Evolutionary conservation across 2,113 vertebrate genomes (phyloP).

Genomic region (Pseudopodoces humilis): DNA sequence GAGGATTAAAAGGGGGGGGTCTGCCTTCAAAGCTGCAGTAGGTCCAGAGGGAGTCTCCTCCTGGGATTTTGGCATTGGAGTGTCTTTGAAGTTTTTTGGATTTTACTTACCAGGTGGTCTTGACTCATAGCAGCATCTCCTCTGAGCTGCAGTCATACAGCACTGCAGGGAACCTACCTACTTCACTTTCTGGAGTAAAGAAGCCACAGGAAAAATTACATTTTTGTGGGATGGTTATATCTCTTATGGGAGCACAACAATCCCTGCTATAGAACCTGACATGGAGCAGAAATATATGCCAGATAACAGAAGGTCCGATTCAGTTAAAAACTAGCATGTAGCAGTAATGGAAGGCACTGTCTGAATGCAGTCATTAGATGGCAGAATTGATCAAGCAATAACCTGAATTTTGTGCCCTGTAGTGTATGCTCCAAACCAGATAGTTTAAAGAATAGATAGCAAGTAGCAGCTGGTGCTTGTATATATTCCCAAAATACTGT

Average conservation of each 20-base stretch:
- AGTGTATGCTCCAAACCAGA: not conserved
- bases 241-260: conserved; percentile 19
- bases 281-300: not conserved
- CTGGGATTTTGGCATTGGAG: conserved; percentile 63
- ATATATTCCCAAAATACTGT: not conserved
- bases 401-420: not conserved
- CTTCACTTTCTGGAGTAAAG: conserved; percentile 55
- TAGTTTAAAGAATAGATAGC: not conserved
- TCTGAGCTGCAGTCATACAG: conserved; percentile 51
- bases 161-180: conserved; percentile 40
- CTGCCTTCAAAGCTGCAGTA: conserved; percentile 71
- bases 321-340: not conserved
- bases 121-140: conserved; percentile 42
- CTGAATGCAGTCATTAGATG: conserved; percentile 67
- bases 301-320: not conserved
- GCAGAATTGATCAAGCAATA: conserved; percentile 73
- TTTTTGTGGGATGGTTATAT: not conserved
- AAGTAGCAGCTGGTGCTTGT: not conserved
- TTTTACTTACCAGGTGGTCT: conserved; percentile 79
- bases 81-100: conserved; percentile 78
- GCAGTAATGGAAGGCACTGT: not conserved
- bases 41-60: conserved; percentile 65
- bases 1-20: not conserved
- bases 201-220: conserved; percentile 38
- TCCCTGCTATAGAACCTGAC: not conserved